Conservation (phyloP, 2,797 vertebrate genomes). For the Psittacula echo region DNA sequence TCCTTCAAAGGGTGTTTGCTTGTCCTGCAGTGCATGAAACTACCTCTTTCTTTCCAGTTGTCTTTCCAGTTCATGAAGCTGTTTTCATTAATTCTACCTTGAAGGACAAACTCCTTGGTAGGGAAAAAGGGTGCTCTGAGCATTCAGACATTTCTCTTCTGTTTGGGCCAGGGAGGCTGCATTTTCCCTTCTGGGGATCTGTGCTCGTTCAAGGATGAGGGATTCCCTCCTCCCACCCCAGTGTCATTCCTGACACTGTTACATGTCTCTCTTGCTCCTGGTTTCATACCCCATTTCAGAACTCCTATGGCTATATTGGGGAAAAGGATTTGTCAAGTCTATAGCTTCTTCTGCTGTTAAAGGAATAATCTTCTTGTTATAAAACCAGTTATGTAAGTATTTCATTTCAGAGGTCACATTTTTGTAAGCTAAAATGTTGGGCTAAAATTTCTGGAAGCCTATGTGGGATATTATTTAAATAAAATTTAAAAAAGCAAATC, state of each 20-base stretch:
- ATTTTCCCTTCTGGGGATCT: not conserved
- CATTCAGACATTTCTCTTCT: not conserved
- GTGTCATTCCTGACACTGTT: not conserved
- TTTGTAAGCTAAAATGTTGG: not conserved
- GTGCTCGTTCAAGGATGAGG: not conserved
- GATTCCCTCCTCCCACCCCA: not conserved
- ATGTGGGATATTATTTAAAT: not conserved
- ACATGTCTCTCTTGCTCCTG: not conserved
- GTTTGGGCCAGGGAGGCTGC: not conserved
- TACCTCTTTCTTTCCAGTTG: not conserved
- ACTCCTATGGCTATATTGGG: not conserved
- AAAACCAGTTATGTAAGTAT: constrained; percentile 50
- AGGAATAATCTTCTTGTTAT: constrained; percentile 33
- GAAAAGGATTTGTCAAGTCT: constrained; percentile 5
- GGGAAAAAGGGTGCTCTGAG: not conserved
- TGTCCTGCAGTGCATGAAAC: not conserved
- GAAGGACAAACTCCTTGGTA: not conserved
- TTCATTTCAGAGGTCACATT: constrained; percentile 43
- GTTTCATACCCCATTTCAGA: not conserved
- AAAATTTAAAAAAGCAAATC: not conserved
- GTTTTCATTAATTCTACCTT: not conserved
- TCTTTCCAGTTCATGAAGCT: not conserved
- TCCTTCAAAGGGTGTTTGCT: not conserved
- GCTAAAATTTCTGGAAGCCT: constrained; percentile 30
- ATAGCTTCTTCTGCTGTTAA: not conserved